Conservation (phyloP, 92 coral and sea anemone genomes). For the Blastomussa wellsi region DNA sequence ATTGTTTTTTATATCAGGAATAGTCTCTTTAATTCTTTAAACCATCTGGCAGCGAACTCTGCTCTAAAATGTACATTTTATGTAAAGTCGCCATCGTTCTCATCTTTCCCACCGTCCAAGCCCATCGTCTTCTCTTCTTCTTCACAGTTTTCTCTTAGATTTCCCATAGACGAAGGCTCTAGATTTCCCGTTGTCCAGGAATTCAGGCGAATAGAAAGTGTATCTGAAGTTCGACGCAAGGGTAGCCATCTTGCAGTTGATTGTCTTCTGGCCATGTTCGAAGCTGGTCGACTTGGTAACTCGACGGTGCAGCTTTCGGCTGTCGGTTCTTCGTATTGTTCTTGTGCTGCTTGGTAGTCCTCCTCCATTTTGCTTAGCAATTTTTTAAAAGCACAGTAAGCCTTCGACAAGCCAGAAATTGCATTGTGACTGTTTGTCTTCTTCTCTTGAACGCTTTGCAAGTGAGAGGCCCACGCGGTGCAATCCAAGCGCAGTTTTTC, state of each 20-base stretch:
- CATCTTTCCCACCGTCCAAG: neutral
- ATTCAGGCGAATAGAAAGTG: constrained; percentile 39
- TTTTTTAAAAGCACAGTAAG: constrained; percentile 62
- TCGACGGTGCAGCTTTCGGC: constrained; percentile 31
- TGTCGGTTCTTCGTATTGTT: constrained; percentile 7
- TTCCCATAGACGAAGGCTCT: constrained; percentile 39
- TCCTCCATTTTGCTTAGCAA: constrained; percentile 61
- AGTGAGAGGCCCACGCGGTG: constrained; percentile 55
- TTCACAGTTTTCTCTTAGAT: constrained; percentile 14
- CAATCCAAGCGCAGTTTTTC: constrained; percentile 53
- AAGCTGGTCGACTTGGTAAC: constrained; percentile 34
- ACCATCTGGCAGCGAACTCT: neutral
- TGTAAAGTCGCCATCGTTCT: neutral
- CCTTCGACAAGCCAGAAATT: constrained; percentile 52
- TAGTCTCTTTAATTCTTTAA: neutral
- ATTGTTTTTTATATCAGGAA: neutral
- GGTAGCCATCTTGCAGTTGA: constrained; percentile 68
- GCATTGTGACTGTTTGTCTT: constrained; percentile 18
- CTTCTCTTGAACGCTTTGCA: constrained; percentile 53
- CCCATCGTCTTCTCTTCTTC: neutral
- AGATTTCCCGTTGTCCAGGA: constrained; percentile 59
- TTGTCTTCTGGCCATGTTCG: constrained; percentile 34
- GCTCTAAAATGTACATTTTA: neutral
- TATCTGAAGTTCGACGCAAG: constrained; percentile 33
- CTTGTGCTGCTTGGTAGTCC: constrained; percentile 21